Conservation (phyloP, 2,888 invertebrate species). For the Agriotes lineatus region DNA sequence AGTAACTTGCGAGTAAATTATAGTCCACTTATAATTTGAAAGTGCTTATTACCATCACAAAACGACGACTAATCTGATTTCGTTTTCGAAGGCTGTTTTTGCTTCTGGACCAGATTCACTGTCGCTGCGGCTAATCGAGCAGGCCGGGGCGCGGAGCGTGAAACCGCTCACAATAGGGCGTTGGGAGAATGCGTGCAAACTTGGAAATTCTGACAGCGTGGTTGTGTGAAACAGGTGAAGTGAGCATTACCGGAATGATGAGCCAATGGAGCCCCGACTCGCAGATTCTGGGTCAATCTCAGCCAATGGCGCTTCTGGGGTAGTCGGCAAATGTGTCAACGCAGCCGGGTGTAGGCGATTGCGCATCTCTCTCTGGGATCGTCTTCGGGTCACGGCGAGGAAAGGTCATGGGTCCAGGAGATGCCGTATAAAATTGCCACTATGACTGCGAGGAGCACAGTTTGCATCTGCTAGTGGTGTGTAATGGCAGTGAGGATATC, state of each 20-base stretch:
- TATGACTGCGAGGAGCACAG: conserved; percentile 59
- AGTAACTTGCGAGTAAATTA: not conserved
- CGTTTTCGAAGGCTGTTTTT: conserved; percentile 41
- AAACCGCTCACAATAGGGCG: conserved; percentile 24
- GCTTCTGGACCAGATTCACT: conserved; percentile 45
- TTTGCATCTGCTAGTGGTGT: conserved; percentile 50
- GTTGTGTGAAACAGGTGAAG: conserved; percentile 42
- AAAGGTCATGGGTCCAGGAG: conserved; percentile 62
- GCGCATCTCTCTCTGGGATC: conserved; percentile 53
- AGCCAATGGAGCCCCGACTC: conserved; percentile 52
- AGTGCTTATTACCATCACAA: conserved; percentile 16
- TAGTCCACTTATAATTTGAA: conserved; percentile 5
- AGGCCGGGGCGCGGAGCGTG: not conserved
- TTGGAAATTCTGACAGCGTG: conserved; percentile 23
- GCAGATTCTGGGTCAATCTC: conserved; percentile 59
- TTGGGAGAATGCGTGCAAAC: conserved; percentile 16
- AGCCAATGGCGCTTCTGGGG: conserved; percentile 62
- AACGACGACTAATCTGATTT: conserved; percentile 39
- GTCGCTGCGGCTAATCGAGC: conserved; percentile 11
- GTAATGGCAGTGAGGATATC: conserved; percentile 53
- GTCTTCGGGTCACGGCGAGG: conserved; percentile 60
- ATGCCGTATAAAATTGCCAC: conserved; percentile 62
- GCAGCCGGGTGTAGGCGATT: conserved; percentile 52
- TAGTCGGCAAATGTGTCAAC: conserved; percentile 64
- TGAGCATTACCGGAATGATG: conserved; percentile 44